Conservation (phyloP, 2,113 vertebrate genomes). For the Ovibos moschatus region DNA sequence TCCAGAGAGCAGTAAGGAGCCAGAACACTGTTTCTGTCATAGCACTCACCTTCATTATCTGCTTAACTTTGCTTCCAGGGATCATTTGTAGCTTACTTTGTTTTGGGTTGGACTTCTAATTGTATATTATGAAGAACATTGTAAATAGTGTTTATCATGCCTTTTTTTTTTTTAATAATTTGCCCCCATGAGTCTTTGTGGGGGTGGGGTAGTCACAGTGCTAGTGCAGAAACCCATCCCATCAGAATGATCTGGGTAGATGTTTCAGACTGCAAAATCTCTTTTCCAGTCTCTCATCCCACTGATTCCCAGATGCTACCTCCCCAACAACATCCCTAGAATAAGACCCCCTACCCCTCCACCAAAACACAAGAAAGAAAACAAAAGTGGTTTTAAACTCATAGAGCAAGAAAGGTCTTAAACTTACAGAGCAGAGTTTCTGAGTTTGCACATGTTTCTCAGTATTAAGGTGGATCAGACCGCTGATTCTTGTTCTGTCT, state of each 20-base stretch:
- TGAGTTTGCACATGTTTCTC: neutral
- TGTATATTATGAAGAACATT: conserved; percentile 28
- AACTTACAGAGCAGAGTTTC: neutral
- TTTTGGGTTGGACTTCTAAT: conserved; percentile 41
- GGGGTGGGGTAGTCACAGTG: neutral
- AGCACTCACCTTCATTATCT: conserved; percentile 18
- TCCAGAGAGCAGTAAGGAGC: neutral
- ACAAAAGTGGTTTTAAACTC: neutral
- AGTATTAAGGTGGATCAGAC: neutral
- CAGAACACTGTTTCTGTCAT: neutral
- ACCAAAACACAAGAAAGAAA: neutral
- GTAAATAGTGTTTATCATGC: conserved; percentile 48
- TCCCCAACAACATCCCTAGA: neutral
- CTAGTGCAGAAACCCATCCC: neutral
- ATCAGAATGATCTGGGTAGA: neutral
- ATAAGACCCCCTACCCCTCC: neutral
- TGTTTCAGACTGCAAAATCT: neutral
- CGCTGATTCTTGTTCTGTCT: neutral
- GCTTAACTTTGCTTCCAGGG: conserved; percentile 37
- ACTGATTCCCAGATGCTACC: neutral
- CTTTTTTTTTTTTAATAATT: neutral
- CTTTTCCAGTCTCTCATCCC: neutral
- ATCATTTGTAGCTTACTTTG: conserved; percentile 40
- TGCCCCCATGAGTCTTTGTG: neutral
- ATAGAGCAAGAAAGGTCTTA: neutral